These are phyloP conservation scores for Noctilio leporinus DNA, from an alignment of 2,113 vertebrate genomes.

Conservation along the genomic window DNA sequence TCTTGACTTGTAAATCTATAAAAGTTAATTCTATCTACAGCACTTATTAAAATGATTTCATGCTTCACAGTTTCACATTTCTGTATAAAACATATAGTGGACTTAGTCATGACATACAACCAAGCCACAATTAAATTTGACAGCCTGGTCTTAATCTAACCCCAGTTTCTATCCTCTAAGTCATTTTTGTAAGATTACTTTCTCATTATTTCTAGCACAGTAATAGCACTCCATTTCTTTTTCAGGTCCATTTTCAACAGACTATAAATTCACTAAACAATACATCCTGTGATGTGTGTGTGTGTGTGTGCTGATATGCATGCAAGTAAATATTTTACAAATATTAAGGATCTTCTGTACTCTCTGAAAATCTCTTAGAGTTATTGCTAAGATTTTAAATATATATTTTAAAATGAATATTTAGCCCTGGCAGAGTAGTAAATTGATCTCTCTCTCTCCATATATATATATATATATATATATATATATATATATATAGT, in stretches of 20 bases:
- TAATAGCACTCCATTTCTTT: neutral
- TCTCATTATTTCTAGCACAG: neutral
- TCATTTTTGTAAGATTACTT: neutral
- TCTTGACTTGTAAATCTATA: neutral
- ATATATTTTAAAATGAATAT: neutral
- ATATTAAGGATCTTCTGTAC: neutral
- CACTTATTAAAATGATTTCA: neutral
- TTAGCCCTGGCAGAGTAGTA: too few relatives aligned
- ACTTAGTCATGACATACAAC: neutral
- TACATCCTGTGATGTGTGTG: neutral
- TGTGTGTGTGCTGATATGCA: accelerated
- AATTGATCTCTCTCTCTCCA: too few relatives aligned
- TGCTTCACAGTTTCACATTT: neutral
- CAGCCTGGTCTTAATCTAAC: neutral
- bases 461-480: too few relatives aligned
- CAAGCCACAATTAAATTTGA: neutral
- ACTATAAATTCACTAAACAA: neutral
- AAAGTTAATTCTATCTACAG: neutral
- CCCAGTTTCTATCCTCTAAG: neutral
- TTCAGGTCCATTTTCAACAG: neutral
- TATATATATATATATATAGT: too few relatives aligned
- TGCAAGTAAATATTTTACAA: neutral
- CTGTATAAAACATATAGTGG: neutral
- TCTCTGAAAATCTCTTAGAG: neutral
- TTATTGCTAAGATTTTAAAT: neutral